Evolutionary conservation across 2,888 invertebrate species (phyloP), one percentile per base, ranked within the genome.

Genomic region (Acronicta alni): DNA sequence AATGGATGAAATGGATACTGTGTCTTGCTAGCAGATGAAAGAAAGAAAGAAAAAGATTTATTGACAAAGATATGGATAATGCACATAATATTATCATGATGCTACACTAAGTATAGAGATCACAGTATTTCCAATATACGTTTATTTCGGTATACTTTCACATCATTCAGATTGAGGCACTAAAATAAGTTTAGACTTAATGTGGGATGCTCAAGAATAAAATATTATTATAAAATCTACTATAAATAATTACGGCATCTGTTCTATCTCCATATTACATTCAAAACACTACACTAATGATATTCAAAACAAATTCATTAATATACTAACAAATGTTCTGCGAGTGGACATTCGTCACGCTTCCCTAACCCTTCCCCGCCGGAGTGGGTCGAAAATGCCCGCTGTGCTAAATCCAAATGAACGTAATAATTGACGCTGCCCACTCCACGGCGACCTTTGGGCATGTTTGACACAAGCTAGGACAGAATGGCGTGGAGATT

Each of bases 381-480:
- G 80, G 76, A 75, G 78, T 70, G 82, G 87, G 88, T 83, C 85
- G 83, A 77, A 82, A 82, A 81, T 81, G 81, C 82, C 84, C 84
- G 81, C 81, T 91, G 91, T 93, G 93, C 89, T 86, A 90, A 91
- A 92, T 92, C 87, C 86, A 93, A 94, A 94, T 92, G 94, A 94
- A 94, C 89, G 93, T 82, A 93, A 94, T 94, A 92, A 93, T 93
- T 93, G 90, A 86, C 85, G 82, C 83, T 88, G 87, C 82, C 88
- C 78, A 67, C 57, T 75, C 85, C 80, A 76, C 77, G 74, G 68
- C 70, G 76, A 82, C 83, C 81, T 81, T 69, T 75, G 75, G 82
- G 76, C 81, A 77, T 81, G 78, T 78, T 72, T 71, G 70, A 67
- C 67, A 77, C 43, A 69, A 60, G 49, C 49, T 48, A 41, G 74